Base-by-base conservation (phyloP, 1,140 invertebrate genomes). In the Araneus ventricosus region DNA sequence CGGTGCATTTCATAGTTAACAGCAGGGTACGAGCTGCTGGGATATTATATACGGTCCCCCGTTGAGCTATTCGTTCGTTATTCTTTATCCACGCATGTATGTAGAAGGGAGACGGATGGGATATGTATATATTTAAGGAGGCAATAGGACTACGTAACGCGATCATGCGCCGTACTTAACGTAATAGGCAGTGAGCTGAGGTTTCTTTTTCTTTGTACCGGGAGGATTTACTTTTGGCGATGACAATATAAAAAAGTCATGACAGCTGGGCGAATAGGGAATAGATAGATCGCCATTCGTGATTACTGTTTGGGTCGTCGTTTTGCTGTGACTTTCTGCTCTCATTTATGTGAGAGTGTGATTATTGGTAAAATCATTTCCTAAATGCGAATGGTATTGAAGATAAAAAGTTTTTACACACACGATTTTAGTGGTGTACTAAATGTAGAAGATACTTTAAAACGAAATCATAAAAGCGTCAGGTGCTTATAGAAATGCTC, bases 21-120 rank as follows among this genome's bases (percentile, higher is more conserved):
- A 91, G 89, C 89, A 84, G 89, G 89, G 41, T 91, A 84, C 59
- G 57, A 41, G 52, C 59, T 57, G 52, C 30, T 24, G 34, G 57
- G 89, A 91, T 91, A 91, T 91, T 84, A 91, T 91, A 91, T 84
- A 84, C 89, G 89, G 57, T 45, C 4, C 57, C 89, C 89, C 39
- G 70, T 52, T 8, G 89, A 20, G 75, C 24, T 82, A 84, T 91
- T 91, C 89, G 52, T 24, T 52, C 45, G 24, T 67, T 91, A 84
- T 84, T 91, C 79, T 84, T 84, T 84, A 84, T 84, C 45, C 20
- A 8, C n/a, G 5, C 41, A 57, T 52, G 45, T 84, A 84, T 57
- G 24, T 41, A 52, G 2, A 57, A n/a, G 39, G 41, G 80, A 30
- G 39, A 24, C 10, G 45, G 80, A 52, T 84, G 45, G 80, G 82